These are phyloP conservation scores for Coendou prehensilis DNA, from an alignment of 2,797 vertebrate species.

Conservation along the genomic window DNA sequence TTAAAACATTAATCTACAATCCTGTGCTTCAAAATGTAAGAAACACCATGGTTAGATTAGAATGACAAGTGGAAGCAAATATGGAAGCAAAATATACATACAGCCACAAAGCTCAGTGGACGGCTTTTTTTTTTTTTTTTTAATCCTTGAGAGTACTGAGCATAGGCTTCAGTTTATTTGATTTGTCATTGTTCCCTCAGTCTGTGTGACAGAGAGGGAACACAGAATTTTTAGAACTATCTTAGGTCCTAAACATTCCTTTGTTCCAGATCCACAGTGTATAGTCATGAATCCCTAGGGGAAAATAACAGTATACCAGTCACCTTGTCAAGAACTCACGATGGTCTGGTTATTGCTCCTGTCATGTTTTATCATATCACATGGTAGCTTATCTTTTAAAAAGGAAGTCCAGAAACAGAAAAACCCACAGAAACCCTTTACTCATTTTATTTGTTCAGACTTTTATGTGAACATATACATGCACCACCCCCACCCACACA, in stretches of 20 bases:
- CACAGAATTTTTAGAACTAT: constrained; percentile 20
- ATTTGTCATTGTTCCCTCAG: background rate
- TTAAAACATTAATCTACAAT: background rate
- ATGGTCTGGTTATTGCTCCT: background rate
- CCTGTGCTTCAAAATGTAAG: background rate
- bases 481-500: background rate
- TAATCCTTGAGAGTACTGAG: background rate
- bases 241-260: background rate
- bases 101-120: background rate
- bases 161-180: background rate
- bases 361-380: background rate
- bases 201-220: background rate
- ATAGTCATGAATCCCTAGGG: background rate
- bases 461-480: background rate
- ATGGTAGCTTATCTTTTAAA: background rate
- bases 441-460: constrained; percentile 43
- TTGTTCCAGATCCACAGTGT: background rate
- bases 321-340: background rate
- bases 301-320: background rate
- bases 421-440: background rate
- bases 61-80: constrained; percentile 34
- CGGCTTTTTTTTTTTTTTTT: background rate
- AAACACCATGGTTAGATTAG: background rate
- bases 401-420: constrained; percentile 13
- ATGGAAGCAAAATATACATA: background rate